Evolutionary conservation across 2,888 invertebrate species (phyloP), one percentile per base, ranked within the genome.

Genomic region (Ectemnius lituratus): DNA sequence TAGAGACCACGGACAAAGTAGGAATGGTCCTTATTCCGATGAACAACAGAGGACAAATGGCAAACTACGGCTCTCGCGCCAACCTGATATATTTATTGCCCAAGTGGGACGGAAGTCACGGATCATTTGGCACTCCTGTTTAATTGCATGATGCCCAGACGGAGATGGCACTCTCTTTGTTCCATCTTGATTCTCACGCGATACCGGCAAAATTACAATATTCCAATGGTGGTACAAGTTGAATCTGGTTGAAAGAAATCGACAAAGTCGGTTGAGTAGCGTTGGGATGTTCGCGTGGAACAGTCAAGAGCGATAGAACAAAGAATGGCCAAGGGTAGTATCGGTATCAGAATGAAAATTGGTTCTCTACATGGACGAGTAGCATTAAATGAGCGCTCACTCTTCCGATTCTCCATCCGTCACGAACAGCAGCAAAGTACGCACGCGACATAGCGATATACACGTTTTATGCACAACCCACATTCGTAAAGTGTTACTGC

Each of bases 391-490:
- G 18, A 13, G 52, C 23, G 4, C 5, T 2, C 52, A 20, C 16
- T 65, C 60, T 52, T 66, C 62, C 80, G 78, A 82, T 82, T 80
- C 81, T 78, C 80, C 78, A 70, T 73, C 37, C 37, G 37, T 59
- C 11, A 18, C 69, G 61, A 56, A 20, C 56, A 28, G 16, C 73
- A 27, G n/a, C 45, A 62, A 68, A 62, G 70, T 78, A 79, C 76
- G 78, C 81, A 79, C 78, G 73, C 75, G 37, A 81, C 64, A 70
- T 67, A 80, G 76, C 80, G 23, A 69, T 81, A 80, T 79, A 74
- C 75, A 83, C 67, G 76, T 20, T 81, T 80, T 84, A 84, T 85
- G 85, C 86, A 86, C 85, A 86, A 86, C 82, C 83, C 85, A 84
- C 79, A 76, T 83, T 70, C 74, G 79, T 80, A 82, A 23, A 23